phyloP scores from a whole-genome alignment of 2,888 invertebrate genomes.

The Geotrupes spiniger region DNA sequence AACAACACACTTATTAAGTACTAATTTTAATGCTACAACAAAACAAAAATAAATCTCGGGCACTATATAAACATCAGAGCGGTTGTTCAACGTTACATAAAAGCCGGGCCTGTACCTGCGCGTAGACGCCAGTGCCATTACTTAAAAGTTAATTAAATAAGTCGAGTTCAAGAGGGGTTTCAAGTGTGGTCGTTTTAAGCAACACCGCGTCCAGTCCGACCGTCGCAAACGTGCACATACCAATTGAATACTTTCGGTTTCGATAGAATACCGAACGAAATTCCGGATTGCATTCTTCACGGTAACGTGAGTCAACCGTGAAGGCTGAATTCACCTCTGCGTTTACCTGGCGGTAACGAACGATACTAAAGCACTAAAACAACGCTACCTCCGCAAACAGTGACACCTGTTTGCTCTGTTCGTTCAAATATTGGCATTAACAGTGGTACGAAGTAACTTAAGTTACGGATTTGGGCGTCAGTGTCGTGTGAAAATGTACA shows the following conservation, averaged over 20 bases:
- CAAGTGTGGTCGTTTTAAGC: no score
- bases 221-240: not conserved
- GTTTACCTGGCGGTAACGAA: constrained; percentile 5
- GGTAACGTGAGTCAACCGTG: constrained; percentile 3
- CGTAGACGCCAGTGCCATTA: not conserved
- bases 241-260: constrained; percentile 20
- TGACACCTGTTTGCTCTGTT: constrained; percentile 6
- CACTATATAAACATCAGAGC: no score
- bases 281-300: constrained; percentile 16
- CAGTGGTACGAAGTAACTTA: not conserved
- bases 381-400: constrained; percentile 6
- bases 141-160: constrained; percentile 30
- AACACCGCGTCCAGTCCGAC: not conserved
- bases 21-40: no score
- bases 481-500: constrained; percentile 37
- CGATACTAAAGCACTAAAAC: not conserved
- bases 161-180: constrained; percentile 35
- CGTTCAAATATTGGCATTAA: constrained; percentile 17
- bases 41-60: no score
- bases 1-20: no score
- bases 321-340: not conserved
- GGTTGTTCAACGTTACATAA: no score
- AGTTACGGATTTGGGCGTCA: no score
- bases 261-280: constrained; percentile 20
- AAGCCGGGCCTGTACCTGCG: not conserved